These are phyloP conservation scores for Stomatorhinus ivindoensis DNA, from an alignment of 2,113 vertebrate genomes.

Conservation along the genomic window DNA sequence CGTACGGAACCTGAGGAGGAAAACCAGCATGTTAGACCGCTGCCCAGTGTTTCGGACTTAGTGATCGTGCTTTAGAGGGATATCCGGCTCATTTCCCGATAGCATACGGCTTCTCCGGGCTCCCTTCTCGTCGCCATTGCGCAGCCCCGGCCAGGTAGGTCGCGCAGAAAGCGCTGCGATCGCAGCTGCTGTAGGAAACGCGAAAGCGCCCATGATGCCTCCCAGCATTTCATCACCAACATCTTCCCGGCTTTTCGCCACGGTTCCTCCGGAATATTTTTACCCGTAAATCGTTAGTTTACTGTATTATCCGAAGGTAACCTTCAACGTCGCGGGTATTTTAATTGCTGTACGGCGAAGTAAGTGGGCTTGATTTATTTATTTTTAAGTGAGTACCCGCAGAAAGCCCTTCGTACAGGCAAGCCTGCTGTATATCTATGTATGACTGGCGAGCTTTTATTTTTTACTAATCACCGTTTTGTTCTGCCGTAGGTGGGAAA, in stretches of 20 bases:
- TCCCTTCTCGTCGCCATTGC: not conserved
- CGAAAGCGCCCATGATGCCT: not conserved
- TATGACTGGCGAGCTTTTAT: not conserved
- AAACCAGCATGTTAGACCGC: not conserved
- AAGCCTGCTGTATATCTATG: not conserved
- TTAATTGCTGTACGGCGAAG: not conserved
- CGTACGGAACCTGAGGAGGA: not conserved
- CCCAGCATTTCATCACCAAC: not conserved
- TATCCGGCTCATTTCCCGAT: not conserved
- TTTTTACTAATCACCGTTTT: slow-evolving; percentile 3
- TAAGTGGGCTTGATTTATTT: not conserved
- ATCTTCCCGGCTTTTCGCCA: not conserved
- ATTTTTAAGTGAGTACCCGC: not conserved
- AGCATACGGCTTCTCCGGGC: not conserved
- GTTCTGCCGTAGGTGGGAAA: slow-evolving; percentile 37
- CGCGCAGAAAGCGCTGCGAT: not conserved
- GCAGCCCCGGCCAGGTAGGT: slow-evolving; percentile 9
- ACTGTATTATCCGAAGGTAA: not conserved
- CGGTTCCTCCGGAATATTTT: not conserved
- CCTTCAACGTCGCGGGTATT: not conserved
- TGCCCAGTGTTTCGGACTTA: not conserved
- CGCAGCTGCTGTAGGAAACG: not conserved
- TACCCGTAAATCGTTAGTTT: not conserved
- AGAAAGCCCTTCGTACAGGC: not conserved
- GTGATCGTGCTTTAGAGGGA: not conserved